Conservation (phyloP, 2,797 vertebrate species). For the Acrocephalus scirpaceus region DNA sequence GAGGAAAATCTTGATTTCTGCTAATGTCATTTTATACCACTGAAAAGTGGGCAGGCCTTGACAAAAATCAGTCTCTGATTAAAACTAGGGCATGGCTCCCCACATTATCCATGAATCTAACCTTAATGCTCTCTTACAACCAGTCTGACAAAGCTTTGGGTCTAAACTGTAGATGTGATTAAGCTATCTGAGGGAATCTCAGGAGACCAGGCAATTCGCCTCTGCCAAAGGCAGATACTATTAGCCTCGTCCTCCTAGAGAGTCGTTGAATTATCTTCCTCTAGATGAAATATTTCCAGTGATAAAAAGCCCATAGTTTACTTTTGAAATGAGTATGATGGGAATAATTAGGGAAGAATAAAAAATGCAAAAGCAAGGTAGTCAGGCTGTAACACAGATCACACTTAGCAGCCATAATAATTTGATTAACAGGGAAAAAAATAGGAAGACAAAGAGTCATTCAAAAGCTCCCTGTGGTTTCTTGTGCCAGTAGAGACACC, state of each 20-base stretch:
- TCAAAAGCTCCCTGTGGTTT: background rate
- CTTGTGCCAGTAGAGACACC: background rate
- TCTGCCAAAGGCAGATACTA: background rate
- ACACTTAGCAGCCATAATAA: background rate
- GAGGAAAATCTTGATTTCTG: background rate
- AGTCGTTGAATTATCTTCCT: background rate
- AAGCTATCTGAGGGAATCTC: background rate
- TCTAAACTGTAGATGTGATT: background rate
- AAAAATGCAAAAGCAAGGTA: background rate
- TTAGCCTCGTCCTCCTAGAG: background rate
- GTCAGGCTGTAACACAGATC: background rate
- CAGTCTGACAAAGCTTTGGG: background rate
- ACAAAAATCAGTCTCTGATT: background rate
- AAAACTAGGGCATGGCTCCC: background rate
- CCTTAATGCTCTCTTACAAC: background rate
- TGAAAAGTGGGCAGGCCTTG: background rate
- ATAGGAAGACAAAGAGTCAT: background rate
- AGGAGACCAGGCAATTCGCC: background rate
- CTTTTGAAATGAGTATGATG: background rate
- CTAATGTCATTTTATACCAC: background rate
- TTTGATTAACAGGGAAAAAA: background rate
- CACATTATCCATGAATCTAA: background rate
- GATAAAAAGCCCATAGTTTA: background rate
- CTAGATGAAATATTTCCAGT: background rate
- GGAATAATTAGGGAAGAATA: background rate